Evolutionary conservation across 2,888 invertebrate genomes (phyloP).

Genomic region (Phlogophora meticulosa): DNA sequence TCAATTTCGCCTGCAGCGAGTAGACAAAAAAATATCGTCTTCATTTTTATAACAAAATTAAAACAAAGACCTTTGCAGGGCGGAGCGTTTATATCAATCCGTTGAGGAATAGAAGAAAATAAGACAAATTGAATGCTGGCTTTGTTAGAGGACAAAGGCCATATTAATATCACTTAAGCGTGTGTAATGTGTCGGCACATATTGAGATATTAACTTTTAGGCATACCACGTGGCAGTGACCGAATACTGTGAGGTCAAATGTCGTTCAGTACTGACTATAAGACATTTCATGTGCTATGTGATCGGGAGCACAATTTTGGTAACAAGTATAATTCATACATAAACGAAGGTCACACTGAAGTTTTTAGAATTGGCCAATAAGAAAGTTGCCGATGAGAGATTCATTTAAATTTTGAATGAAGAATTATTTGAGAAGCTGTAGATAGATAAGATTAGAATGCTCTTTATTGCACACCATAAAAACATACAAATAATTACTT

Average conservation of each 20-base stretch:
- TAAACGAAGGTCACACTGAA: too few relatives aligned
- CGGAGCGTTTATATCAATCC: slow-evolving; percentile 45
- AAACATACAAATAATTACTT: too few relatives aligned
- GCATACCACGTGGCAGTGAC: slow-evolving; percentile 7
- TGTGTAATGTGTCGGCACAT: slow-evolving; percentile 41
- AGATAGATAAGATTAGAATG: too few relatives aligned
- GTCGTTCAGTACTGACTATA: not conserved
- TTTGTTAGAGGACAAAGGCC: slow-evolving; percentile 47
- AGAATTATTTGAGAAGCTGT: too few relatives aligned
- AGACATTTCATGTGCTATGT: not conserved
- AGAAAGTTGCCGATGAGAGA: too few relatives aligned
- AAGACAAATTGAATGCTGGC: slow-evolving; percentile 42
- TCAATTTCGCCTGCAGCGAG: slow-evolving; percentile 27
- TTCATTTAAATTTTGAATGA: too few relatives aligned
- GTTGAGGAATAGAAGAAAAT: slow-evolving; percentile 32
- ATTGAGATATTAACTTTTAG: slow-evolving; percentile 48
- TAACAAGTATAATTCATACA: too few relatives aligned
- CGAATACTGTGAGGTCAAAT: slow-evolving; percentile 13
- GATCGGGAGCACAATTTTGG: not conserved
- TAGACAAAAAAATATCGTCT: slow-evolving; percentile 4
- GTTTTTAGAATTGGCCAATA: too few relatives aligned
- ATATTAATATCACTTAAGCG: slow-evolving; percentile 56
- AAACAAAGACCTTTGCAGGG: slow-evolving; percentile 36
- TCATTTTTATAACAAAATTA: slow-evolving; percentile 43
- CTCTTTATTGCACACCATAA: too few relatives aligned